These are phyloP conservation scores for Catonia carolina DNA, from an alignment of 2,888 invertebrate species.

Conservation along the genomic window DNA sequence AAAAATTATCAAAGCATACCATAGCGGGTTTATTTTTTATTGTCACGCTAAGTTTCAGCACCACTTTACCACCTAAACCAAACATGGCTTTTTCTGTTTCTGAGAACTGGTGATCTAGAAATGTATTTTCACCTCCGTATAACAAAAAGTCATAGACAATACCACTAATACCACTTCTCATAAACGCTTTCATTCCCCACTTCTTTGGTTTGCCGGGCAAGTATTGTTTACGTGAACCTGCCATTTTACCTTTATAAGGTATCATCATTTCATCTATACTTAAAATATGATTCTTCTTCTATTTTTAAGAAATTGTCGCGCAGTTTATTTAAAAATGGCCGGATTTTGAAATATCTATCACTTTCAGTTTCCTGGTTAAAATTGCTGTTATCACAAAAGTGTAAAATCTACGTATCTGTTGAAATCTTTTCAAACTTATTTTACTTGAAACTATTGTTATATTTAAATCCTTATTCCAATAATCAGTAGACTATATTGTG, in stretches of 20 bases:
- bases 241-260: slow-evolving; percentile 38
- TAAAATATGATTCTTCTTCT: slow-evolving; percentile 34
- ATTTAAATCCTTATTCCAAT: slow-evolving; percentile 28
- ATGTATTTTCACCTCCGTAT: slow-evolving; percentile 37
- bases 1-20: slow-evolving; percentile 34
- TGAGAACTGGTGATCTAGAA: slow-evolving; percentile 32
- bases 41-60: no score
- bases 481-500: slow-evolving; percentile 29
- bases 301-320: slow-evolving; percentile 18
- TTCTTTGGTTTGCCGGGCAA: slow-evolving; percentile 39
- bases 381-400: background rate
- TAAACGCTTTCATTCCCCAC: slow-evolving; percentile 39
- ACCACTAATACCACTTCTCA: slow-evolving; percentile 37
- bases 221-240: slow-evolving; percentile 37
- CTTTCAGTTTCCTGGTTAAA: slow-evolving; percentile 16
- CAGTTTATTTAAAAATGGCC: background rate
- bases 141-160: slow-evolving; percentile 38
- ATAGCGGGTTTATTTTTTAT: no score
- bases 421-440: slow-evolving; percentile 32
- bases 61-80: no score
- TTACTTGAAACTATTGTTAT: slow-evolving; percentile 26
- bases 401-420: slow-evolving; percentile 25
- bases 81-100: no score
- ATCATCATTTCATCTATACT: slow-evolving; percentile 39
- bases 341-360: background rate